These are phyloP conservation scores for Troglohyphantes excavatus DNA, from an alignment of 2,888 invertebrate genomes.

Conservation along the genomic window DNA sequence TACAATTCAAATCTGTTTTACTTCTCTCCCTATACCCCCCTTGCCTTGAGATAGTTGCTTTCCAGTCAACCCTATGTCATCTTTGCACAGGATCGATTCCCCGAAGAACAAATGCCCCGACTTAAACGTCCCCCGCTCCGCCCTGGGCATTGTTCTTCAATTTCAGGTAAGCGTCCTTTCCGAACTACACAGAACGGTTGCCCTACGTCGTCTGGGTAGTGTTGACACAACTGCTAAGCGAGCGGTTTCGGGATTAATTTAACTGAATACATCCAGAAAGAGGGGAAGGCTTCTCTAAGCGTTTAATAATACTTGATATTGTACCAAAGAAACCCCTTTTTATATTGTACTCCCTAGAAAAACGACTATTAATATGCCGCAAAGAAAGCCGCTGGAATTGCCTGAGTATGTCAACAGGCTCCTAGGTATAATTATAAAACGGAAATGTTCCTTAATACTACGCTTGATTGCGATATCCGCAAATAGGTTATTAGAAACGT, in stretches of 20 bases:
- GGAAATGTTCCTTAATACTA: constrained; percentile 56
- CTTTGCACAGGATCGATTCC: neutral
- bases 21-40: neutral
- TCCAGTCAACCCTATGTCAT: neutral
- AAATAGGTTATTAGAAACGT: constrained; percentile 39
- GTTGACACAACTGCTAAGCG: constrained; percentile 72
- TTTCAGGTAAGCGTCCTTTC: constrained; percentile 61
- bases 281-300: constrained; percentile 45
- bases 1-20: constrained; percentile 9
- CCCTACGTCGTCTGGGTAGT: constrained; percentile 45
- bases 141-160: constrained; percentile 75
- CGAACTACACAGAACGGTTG: constrained; percentile 60
- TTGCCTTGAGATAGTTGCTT: neutral
- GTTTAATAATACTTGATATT: constrained; percentile 62
- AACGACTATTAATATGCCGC: constrained; percentile 51
- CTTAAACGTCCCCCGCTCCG: constrained; percentile 66
- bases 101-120: constrained; percentile 6
- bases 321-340: constrained; percentile 50
- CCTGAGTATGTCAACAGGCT: constrained; percentile 63
- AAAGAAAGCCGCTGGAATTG: constrained; percentile 46
- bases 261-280: constrained; percentile 57
- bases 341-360: constrained; percentile 42
- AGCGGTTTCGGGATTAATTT: constrained; percentile 72
- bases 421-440: constrained; percentile 69
- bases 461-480: constrained; percentile 30